phyloP scores from a whole-genome alignment of 2,888 invertebrate species.

The Ametastegia equiseti region DNA sequence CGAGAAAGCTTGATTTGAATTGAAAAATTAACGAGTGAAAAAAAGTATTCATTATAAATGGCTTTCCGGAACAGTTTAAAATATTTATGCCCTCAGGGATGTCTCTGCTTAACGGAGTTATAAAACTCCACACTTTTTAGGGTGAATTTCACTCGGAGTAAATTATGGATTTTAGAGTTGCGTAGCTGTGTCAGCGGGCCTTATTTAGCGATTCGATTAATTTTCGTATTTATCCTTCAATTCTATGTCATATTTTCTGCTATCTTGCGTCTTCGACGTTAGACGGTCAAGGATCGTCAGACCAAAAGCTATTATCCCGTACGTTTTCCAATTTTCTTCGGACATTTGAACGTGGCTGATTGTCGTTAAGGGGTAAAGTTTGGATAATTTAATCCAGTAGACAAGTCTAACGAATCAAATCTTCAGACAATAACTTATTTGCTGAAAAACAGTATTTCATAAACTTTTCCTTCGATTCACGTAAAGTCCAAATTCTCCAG shows the following conservation, averaged over 20 bases:
- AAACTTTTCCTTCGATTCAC: not conserved
- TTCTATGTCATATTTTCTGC: not conserved
- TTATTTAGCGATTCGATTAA: slow-evolving; percentile 2
- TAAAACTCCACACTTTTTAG: slow-evolving; percentile 12
- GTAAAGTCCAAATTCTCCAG: not conserved
- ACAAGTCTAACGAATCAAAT: not conserved
- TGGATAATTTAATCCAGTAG: not conserved
- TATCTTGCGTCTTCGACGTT: not conserved
- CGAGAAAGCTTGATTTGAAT: not conserved
- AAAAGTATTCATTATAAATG: not conserved
- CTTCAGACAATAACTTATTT: not conserved
- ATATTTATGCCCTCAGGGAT: slow-evolving; percentile 10
- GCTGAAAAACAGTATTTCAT: not conserved
- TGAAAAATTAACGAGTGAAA: no score
- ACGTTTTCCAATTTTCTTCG: not conserved
- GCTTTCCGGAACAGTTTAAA: slow-evolving; percentile 12
- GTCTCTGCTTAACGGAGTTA: not conserved
- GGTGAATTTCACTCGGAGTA: not conserved
- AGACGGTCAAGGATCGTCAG: not conserved
- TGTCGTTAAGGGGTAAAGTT: not conserved
- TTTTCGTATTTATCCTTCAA: not conserved
- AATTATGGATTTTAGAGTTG: slow-evolving; percentile 15
- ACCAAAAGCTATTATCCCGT: not conserved
- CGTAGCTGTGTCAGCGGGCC: not conserved
- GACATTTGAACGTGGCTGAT: not conserved